Base-by-base conservation (phyloP, 2,113 vertebrate species). In the Fulmarus glacialis region DNA sequence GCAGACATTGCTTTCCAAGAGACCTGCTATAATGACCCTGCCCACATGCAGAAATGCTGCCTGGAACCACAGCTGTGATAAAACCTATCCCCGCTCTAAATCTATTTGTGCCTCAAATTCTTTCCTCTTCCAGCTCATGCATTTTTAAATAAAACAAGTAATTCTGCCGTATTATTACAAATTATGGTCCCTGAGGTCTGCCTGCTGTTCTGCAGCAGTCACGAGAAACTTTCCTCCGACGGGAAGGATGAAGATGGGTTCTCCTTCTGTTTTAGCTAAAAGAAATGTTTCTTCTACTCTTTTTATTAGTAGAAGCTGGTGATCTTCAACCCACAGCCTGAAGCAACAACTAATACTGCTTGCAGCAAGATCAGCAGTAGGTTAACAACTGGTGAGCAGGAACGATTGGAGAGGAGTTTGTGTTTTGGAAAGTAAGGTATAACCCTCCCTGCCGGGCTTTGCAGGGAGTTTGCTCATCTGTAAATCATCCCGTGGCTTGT, bases 101-200 rank as follows among this genome's bases (percentile, higher is more conserved):
- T 74, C 88, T 90, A 40, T 93, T 92, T 92, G 29, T 55, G 77
- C 72, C 38, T 90, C 90, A 55, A 78, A 90, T 73, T 79, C 64
- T 91, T 94, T 91, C 45, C 80, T 84, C 75, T 90, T 87, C 53
- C 66, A 92, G 66, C 56, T 80, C 62, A 60, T 58, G 70, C 62
- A 24, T 77, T 93, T 91, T 94, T 79, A 80, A 96, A 81, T 70
- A 73, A 90, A 96, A 62, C 38, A 79, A 66, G 75, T 89, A 48
- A 68, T 93, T 86, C 74, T 77, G 34, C 50, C 8, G 0, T 21
- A 23, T 27, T 12, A 24, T 40, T 83, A 42, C 56, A 53, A 64
- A 56, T 68, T 32, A 17, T 2, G 32, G 58, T 43, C 27, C 3
- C 71, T 24, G 70, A 64, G 66, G 34, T 60, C 48, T 87, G 50